A percentile compares a stretch with the other conserved stretches of the same genome.
Conservation (phyloP, 2,113 vertebrate genomes). For the Nymphicus hollandicus region DNA sequence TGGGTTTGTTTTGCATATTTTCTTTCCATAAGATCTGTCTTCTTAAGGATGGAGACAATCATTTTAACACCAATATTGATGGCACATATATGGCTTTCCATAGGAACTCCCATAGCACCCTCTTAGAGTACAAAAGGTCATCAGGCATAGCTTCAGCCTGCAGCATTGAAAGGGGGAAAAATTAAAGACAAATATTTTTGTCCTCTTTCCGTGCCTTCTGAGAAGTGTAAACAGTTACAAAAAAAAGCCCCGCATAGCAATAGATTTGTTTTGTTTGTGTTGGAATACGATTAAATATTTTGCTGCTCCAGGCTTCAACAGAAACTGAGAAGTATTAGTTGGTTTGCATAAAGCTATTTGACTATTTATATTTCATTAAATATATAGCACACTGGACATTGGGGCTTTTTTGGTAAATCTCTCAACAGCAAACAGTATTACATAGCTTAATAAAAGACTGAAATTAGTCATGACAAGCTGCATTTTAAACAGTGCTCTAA, state of each 20-base stretch:
- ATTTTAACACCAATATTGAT: background rate
- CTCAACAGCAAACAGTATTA: constrained; percentile 14
- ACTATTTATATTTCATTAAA: background rate
- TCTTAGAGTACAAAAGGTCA: background rate
- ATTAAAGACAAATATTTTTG: background rate
- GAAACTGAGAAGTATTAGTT: background rate
- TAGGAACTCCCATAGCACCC: background rate
- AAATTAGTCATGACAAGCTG: constrained; percentile 20
- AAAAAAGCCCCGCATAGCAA: background rate
- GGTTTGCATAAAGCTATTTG: background rate
- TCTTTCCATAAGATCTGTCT: background rate
- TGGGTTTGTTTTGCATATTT: background rate
- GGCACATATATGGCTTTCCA: background rate
- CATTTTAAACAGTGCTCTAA: constrained; percentile 39
- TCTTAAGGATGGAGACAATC: background rate
- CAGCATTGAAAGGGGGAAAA: background rate
- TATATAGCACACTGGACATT: background rate
- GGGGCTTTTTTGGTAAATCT: background rate
- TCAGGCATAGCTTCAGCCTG: background rate
- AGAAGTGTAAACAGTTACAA: constrained; percentile 15
- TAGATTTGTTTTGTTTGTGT: background rate
- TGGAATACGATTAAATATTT: background rate
- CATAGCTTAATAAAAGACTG: constrained; percentile 19
- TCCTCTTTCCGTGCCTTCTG: background rate
- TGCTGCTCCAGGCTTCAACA: background rate